A percentile compares a stretch with the other conserved stretches of the same genome.
Evolutionary conservation across 1,140 invertebrate species (phyloP).

Genomic region (Bombus balteatus): DNA sequence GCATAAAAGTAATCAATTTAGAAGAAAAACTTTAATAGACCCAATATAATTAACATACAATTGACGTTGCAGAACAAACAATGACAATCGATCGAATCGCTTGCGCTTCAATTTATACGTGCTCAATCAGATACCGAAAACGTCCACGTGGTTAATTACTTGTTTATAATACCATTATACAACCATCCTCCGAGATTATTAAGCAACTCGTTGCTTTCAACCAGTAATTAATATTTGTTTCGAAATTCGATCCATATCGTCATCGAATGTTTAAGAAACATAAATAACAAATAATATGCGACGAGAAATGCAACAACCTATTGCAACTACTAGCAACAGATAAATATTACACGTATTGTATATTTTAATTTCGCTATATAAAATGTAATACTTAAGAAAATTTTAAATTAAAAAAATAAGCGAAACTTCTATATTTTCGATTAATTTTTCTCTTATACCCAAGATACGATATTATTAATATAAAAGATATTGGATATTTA

Average conservation of each 20-base stretch:
- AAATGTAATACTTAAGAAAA: no score
- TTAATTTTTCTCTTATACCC: no score
- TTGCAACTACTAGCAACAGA: background rate
- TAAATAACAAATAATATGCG: background rate
- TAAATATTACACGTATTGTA: background rate
- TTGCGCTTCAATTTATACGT: conserved; percentile 44
- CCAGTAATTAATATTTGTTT: background rate
- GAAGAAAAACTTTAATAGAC: background rate
- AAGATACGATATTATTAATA: no score
- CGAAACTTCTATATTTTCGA: no score
- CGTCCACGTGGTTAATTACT: conserved; percentile 37
- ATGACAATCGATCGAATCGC: conserved; percentile 5
- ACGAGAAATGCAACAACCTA: no score
- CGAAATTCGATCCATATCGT: background rate
- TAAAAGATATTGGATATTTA: no score
- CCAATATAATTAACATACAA: background rate
- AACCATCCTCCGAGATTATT: conserved; percentile 42
- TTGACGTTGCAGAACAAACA: conserved; percentile 25
- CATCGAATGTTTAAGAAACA: background rate
- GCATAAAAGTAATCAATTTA: background rate
- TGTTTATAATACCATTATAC: conserved; percentile 48
- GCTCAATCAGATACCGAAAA: conserved; percentile 25
- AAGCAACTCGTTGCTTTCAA: background rate
- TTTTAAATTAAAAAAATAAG: no score
- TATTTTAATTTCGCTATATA: no score